phyloP scores from a whole-genome alignment of 2,113 vertebrate species.

The Coreoperca whiteheadi region DNA sequence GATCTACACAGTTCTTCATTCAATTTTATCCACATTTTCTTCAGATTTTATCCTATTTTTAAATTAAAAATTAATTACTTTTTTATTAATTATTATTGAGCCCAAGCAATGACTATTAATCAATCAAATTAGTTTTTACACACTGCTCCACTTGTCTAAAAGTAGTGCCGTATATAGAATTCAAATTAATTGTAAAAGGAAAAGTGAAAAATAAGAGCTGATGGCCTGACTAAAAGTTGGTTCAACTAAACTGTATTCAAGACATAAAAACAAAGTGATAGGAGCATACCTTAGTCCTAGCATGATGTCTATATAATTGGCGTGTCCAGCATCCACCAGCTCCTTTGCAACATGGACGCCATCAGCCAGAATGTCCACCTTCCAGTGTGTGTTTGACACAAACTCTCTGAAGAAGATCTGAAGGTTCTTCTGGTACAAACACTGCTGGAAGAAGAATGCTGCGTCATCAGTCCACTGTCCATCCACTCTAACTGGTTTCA shows the following conservation, averaged over 20 bases:
- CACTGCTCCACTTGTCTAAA: neutral
- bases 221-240: neutral
- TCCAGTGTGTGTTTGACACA: constrained; percentile 72
- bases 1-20: too few species aligned
- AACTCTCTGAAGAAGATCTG: constrained; percentile 84
- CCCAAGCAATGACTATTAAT: too few species aligned
- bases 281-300: constrained; percentile 66
- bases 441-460: constrained; percentile 80
- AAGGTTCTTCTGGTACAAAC: constrained; percentile 81
- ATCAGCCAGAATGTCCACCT: constrained; percentile 76
- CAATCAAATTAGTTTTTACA: neutral
- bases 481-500: constrained; percentile 75
- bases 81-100: too few species aligned
- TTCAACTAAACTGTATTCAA: neutral
- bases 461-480: constrained; percentile 86
- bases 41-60: too few species aligned
- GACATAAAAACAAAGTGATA: neutral
- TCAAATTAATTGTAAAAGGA: neutral
- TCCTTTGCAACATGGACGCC: constrained; percentile 72
- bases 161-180: neutral
- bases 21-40: too few species aligned
- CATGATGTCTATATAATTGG: constrained; percentile 67
- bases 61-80: too few species aligned
- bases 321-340: constrained; percentile 79
- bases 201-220: neutral